Base-by-base conservation (phyloP, 2,888 invertebrate genomes). In the Caenorhabditis japonica region DNA sequence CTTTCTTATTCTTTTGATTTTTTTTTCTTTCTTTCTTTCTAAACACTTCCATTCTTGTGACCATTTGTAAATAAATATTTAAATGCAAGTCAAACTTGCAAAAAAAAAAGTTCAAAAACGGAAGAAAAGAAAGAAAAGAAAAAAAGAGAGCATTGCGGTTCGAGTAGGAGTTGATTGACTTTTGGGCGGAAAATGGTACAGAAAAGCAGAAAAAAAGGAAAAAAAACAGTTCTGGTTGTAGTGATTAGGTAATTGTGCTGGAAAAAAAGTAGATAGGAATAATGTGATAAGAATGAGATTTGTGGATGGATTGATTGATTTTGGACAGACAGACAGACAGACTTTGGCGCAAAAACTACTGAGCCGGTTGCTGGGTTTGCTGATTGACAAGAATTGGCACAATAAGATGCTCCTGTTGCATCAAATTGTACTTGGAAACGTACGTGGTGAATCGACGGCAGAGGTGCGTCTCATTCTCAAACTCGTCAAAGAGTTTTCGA, bases 351-450 rank as follows among this genome's bases (percentile, higher is more conserved):
- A n/a, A 51, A 21, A 19, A 55, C 55, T 46, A 64, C 52, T 64
- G 53, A 46, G 44, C 36, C 7, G 69, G 15, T 43, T n/a, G 39
- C 43, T 62, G 56, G 13, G 55, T 52, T 36, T 62, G 62, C 27
- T 62, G 71, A n/a, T 38, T 47, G 4, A 66, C 56, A 7, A 60
- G 91, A 88, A 97, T 97, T 61, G 99, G 99, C 82, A 99, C 94
- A 89, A 99, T 99, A 77, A 99, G 91, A 90, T 96, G 97, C 89
- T 99, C 97, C 89, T 94, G 94, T 15, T 96, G 94, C 93, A 99
- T 99, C 77, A 99, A 91, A 89, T 94, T 94, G 90, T 99, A 99
- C 90, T 97, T 97, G 82, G 94, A 96, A 62, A 97, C 97, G 91
- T 97, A 99, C 86, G 93, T 93, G 58, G 97, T 97, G 90, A 99